Conservation (phyloP, 2,797 vertebrate species). For the Centropyge bicolor region DNA sequence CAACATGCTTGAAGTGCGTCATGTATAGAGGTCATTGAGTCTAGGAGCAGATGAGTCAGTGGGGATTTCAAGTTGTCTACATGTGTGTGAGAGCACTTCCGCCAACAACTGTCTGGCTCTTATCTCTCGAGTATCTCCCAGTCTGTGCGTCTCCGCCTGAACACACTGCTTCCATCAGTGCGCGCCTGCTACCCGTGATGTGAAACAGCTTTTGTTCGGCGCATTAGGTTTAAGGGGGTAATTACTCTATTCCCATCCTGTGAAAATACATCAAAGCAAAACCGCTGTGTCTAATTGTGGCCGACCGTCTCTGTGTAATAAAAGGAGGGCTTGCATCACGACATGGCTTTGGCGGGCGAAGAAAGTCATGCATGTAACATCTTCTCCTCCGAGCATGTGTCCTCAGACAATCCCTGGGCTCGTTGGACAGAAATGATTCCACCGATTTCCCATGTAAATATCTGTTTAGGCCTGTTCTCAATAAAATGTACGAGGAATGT, state of each 20-base stretch:
- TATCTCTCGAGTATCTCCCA: constrained; percentile 29
- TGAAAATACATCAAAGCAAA: constrained; percentile 68
- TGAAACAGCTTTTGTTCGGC: constrained; percentile 69
- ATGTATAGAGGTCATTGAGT: constrained; percentile 9
- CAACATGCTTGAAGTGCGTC: constrained; percentile 22
- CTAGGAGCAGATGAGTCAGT: constrained; percentile 46
- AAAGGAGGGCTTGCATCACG: constrained; percentile 25
- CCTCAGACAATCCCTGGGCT: constrained; percentile 44
- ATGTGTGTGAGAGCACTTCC: background rate
- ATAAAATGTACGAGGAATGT: constrained; percentile 67
- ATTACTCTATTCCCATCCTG: constrained; percentile 63
- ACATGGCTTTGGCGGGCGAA: constrained; percentile 40
- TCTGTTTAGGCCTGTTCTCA: constrained; percentile 74
- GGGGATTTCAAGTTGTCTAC: constrained; percentile 1
- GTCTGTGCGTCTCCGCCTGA: constrained; percentile 6
- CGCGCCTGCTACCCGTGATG: constrained; percentile 48
- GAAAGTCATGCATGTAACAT: constrained; percentile 16
- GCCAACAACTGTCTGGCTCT: constrained; percentile 20
- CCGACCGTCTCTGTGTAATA: constrained; percentile 35
- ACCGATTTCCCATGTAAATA: constrained; percentile 54
- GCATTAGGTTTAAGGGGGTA: constrained; percentile 48
- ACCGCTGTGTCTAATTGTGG: constrained; percentile 49
- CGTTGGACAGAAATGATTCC: constrained; percentile 28
- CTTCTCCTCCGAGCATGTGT: constrained; percentile 18
- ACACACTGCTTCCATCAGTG: constrained; percentile 19